Evolutionary conservation across 2,888 invertebrate species (phyloP).

Genomic region (Eurytoma adleriae): DNA sequence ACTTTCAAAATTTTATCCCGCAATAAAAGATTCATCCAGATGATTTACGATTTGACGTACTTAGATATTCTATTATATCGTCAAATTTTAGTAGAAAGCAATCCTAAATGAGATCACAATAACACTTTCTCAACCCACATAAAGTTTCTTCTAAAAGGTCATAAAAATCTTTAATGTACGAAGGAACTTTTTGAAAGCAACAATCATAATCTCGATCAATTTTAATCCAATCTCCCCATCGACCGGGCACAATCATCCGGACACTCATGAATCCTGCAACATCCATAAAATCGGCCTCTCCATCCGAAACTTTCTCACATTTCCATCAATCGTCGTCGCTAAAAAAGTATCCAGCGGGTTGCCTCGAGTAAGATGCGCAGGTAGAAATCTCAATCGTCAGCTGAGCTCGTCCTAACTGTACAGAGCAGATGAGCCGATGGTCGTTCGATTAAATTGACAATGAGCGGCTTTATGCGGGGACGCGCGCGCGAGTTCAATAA

Average conservation of each 20-base stretch:
- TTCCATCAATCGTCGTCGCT: background rate
- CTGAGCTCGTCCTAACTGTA: constrained; percentile 23
- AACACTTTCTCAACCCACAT: too few species aligned
- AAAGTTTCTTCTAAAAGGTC: too few species aligned
- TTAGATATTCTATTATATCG: too few species aligned
- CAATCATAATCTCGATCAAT: too few species aligned
- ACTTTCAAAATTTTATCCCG: too few species aligned
- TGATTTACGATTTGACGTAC: too few species aligned
- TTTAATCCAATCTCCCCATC: background rate
- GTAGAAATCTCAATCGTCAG: constrained; percentile 28
- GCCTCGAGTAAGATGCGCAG: background rate
- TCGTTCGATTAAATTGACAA: constrained; percentile 39
- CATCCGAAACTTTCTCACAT: constrained; percentile 1
- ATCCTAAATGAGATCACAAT: too few species aligned
- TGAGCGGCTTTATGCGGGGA: constrained; percentile 6
- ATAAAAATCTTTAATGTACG: too few species aligned
- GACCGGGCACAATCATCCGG: background rate
- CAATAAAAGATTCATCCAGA: too few species aligned
- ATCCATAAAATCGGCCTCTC: background rate
- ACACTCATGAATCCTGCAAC: constrained; percentile 16
- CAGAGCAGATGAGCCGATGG: background rate
- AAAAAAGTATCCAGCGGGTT: background rate
- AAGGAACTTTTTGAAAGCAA: too few species aligned
- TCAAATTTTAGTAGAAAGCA: too few species aligned
- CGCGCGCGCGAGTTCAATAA: constrained; percentile 23